Percentiles rank a stretch among this genome's conserved stretches.
Evolutionary conservation across 2,797 vertebrate genomes (phyloP).

Genomic region (Bryconaethiops microstoma): DNA sequence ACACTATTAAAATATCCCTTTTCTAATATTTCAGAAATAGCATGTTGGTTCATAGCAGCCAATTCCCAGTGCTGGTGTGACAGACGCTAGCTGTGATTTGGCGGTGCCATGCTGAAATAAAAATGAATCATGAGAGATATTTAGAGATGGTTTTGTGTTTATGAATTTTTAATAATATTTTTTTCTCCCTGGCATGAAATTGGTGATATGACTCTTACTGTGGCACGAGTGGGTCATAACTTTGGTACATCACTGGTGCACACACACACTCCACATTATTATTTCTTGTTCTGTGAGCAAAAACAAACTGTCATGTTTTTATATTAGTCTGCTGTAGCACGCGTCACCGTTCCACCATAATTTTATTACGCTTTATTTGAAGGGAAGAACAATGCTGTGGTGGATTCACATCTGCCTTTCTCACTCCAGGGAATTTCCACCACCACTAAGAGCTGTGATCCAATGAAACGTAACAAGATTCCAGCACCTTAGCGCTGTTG

Average conservation of each 20-base stretch:
- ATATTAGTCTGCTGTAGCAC: neutral
- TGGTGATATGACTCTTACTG: constrained; percentile 45
- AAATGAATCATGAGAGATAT: constrained; percentile 71
- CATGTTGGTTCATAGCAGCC: constrained; percentile 15
- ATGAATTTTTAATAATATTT: constrained; percentile 67
- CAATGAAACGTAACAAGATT: constrained; percentile 9
- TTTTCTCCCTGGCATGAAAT: constrained; percentile 52
- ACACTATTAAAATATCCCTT: neutral
- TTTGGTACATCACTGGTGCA: neutral
- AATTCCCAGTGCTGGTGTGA: constrained; percentile 16
- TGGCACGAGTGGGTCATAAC: neutral
- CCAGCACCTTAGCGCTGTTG: neutral
- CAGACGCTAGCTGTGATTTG: constrained; percentile 43
- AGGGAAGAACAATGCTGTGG: neutral
- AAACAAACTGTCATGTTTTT: neutral
- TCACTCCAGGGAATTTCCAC: neutral
- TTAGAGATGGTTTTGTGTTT: constrained; percentile 65
- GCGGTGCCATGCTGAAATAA: constrained; percentile 66
- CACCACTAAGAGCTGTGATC: constrained; percentile 14
- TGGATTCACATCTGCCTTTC: constrained; percentile 3
- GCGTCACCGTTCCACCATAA: neutral
- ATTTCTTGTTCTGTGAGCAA: neutral
- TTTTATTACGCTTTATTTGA: constrained; percentile 5
- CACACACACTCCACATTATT: neutral
- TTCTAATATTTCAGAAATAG: neutral